Evolutionary conservation across 2,888 invertebrate genomes (phyloP), one percentile per base, ranked within the genome.

Genomic region (Drosophila longiperda): DNA sequence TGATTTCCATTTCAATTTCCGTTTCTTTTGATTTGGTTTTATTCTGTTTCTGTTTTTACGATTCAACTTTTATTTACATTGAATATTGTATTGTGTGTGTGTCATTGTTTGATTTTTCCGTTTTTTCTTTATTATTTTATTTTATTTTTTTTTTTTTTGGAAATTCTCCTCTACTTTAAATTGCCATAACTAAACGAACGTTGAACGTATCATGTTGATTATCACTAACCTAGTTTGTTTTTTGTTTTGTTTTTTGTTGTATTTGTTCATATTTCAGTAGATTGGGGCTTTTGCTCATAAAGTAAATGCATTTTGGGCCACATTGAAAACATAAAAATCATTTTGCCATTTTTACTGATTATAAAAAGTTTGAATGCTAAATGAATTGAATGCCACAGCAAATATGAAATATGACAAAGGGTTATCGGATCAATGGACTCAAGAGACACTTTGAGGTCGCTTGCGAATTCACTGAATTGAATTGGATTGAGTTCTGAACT

Each of bases 181-280:
- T 87, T 87, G 65, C 74, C 87, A 84, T 87, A 84, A 87, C 87
- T 83, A 89, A 84, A 83, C 73, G 84, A 80, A 88, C 84, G 87
- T 89, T 88, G 73, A 89, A 84, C 89, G 87, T 84, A 76, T 89
- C 84, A 75, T 89, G 73, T 69, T 79, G 84, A 81, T 83, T 89
- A 89, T 86, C 85, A 86, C 85, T 86, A 86, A 86, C 85, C 85
- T 86, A 86, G 71, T 68, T 73, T 67, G 53, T 64, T 63, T 54
- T 65, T 66, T n/a, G n/a, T 64, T 52, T 34, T 6, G 60, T 12
- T 20, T 49, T 7, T 23, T 36, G 36, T 52, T 48, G 32, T 33
- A 48, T 36, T 33, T 54, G 40, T 29, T 34, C 53, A 7, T 66
- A 32, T 59, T 60, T 53, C 33, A 38, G 42, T 62, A 29, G 45